Evolutionary conservation across 1,140 invertebrate genomes (phyloP).

Genomic region (Ganaspis sp.): DNA sequence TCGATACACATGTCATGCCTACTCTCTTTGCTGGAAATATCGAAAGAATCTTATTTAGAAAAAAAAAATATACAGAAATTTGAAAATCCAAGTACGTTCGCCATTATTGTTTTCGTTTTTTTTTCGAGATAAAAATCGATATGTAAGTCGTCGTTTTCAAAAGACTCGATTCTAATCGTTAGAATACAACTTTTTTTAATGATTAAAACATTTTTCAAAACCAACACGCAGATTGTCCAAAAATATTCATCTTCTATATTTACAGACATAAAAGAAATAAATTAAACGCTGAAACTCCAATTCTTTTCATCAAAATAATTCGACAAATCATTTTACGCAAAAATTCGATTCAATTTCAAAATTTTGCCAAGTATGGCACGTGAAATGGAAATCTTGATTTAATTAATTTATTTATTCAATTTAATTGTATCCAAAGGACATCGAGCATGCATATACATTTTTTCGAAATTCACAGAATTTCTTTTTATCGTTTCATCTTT

Average conservation of each 20-base stretch:
- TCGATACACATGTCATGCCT: slow-evolving; percentile 63
- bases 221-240: background rate
- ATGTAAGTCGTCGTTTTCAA: background rate
- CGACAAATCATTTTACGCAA: too few species aligned
- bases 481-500: too few species aligned
- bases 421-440: too few species aligned
- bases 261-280: too few species aligned
- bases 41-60: background rate
- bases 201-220: slow-evolving; percentile 13
- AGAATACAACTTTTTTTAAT: slow-evolving; percentile 32
- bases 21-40: slow-evolving; percentile 31
- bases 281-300: too few species aligned
- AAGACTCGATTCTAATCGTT: slow-evolving; percentile 39
- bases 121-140: background rate
- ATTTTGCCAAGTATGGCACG: too few species aligned
- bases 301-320: too few species aligned
- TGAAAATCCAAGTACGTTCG: background rate
- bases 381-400: too few species aligned
- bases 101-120: background rate
- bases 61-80: background rate
- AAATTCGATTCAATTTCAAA: background rate
- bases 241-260: background rate
- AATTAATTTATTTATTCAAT: background rate
- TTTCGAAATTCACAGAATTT: too few species aligned
- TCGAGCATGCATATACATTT: too few species aligned